phyloP scores from a whole-genome alignment of 2,113 vertebrate species.

The Xenopus borealis region DNA sequence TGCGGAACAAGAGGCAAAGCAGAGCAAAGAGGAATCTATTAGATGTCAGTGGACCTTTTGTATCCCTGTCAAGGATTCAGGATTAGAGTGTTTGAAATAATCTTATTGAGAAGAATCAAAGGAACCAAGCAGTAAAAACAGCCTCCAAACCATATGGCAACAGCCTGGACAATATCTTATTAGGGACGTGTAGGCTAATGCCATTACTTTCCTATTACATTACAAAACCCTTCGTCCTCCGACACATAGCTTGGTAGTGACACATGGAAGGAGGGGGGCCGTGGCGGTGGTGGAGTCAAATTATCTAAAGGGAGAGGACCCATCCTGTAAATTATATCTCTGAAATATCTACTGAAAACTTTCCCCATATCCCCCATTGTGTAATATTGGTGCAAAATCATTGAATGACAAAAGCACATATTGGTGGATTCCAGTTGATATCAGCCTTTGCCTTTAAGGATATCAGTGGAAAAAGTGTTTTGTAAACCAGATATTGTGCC shows the following conservation, averaged over 20 bases:
- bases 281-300: neutral
- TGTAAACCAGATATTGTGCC: no score
- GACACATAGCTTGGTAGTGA: conserved; percentile 57
- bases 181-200: conserved; percentile 76
- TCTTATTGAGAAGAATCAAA: conserved; percentile 81
- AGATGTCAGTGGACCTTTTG: conserved; percentile 82
- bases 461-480: no score
- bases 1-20: conserved; percentile 73
- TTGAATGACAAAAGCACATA: no score
- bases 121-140: conserved; percentile 68
- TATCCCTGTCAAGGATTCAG: conserved; percentile 84
- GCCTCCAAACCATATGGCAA: conserved; percentile 71
- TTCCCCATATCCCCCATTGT: no score
- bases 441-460: no score
- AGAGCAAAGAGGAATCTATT: conserved; percentile 85
- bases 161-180: conserved; percentile 76
- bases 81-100: conserved; percentile 88
- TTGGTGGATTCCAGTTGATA: no score
- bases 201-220: conserved; percentile 70
- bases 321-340: neutral
- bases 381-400: no score
- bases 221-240: conserved; percentile 68
- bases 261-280: neutral
- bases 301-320: neutral
- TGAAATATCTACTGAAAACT: no score